These are phyloP conservation scores for Luperina testacea DNA, from an alignment of 2,888 invertebrate species.

Conservation along the genomic window DNA sequence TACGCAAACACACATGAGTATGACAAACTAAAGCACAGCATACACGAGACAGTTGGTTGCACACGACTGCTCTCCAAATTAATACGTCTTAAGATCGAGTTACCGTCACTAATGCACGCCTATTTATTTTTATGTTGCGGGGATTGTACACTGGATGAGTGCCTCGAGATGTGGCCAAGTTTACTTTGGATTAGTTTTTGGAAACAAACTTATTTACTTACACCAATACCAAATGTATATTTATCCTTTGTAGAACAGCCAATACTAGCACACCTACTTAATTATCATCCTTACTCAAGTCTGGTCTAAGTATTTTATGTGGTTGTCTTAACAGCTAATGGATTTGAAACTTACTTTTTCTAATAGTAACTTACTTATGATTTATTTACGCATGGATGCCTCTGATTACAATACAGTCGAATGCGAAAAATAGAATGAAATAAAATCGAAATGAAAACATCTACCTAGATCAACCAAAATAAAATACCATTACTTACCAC, in stretches of 20 bases:
- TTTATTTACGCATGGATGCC: not conserved
- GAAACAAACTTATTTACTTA: not conserved
- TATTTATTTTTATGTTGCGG: conserved; percentile 69
- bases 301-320: too few species aligned
- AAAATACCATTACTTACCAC: not conserved
- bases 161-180: not conserved
- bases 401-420: not conserved
- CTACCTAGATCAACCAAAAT: not conserved
- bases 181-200: not conserved
- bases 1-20: conserved; percentile 24
- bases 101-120: conserved; percentile 72
- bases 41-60: conserved; percentile 55
- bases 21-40: conserved; percentile 43
- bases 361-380: not conserved
- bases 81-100: conserved; percentile 73
- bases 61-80: conserved; percentile 70
- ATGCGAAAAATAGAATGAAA: not conserved
- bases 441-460: not conserved
- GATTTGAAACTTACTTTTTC: not conserved
- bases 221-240: not conserved
- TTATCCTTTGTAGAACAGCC: not conserved
- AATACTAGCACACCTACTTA: not conserved
- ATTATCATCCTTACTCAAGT: not conserved
- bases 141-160: conserved; percentile 46
- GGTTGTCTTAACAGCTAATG: not conserved